Base-by-base conservation (phyloP, 2,797 vertebrate species). In the Hippopotamyrus pictus region DNA sequence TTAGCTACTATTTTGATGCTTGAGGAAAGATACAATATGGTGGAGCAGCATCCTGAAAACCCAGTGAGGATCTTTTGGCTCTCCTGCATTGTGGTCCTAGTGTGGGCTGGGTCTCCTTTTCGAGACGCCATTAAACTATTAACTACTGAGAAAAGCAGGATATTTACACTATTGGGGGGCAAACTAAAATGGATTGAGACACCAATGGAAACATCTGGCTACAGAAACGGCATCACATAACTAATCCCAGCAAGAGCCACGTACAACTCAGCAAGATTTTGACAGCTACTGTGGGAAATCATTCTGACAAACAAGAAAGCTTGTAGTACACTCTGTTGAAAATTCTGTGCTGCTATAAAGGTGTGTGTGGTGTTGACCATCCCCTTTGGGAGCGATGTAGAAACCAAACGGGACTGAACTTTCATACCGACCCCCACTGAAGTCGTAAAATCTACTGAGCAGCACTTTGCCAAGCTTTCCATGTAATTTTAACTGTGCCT, bases 261-360 rank as follows among this genome's bases (percentile, higher is more conserved):
- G 17, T 59, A 62, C 53, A 87, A 87, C 33, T 57, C 53, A 41
- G 53, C 29, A 62, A 59, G 86, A 54, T 85, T 57, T 57, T 87
- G 86, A 59, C 86, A 87, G 54, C 86, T 62, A 33, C 86, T 59
- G 29, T 57, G 86, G 86, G 86, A 59, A 87, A 87, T 87, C 86
- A 87, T 62, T 37, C 12, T 59, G 86, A 59, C 54, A 62, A 87
- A 59, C 29, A 41, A n/a, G 33, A 57, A 87, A 29, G 51, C 22
- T n/a, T 62, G 12, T 87, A 54, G 51, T 44, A 44, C 6, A 3
- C 29, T 59, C 53, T 87, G 33, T 59, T n/a, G 14, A 22, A 87
- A 59, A 25, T 57, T 54, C 53, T 54, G 19, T 62, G 33, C 53
- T 37, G 86, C 17, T n/a, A 12, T 87, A 41, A 46, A 86, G 51